phyloP scores from a whole-genome alignment of 2,888 invertebrate species.

The Campoletis raptor region DNA sequence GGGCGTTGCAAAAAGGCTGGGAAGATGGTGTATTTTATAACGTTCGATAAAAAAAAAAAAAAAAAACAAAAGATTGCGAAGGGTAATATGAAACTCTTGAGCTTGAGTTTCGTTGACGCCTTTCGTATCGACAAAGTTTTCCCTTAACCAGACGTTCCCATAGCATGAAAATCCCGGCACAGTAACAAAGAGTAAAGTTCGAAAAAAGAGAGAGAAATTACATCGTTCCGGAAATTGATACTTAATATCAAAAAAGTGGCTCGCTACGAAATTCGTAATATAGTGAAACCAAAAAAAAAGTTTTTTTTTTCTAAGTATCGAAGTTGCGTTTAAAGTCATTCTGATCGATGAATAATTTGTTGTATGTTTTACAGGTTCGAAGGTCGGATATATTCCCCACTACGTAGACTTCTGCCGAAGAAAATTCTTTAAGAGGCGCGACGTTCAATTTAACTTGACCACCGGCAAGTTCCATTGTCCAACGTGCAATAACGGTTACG shows the following conservation, averaged over 20 bases:
- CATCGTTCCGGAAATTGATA: slow-evolving; percentile 40
- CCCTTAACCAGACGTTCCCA: slow-evolving; percentile 48
- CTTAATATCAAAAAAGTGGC: slow-evolving; percentile 10
- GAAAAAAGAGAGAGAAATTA: slow-evolving; percentile 16
- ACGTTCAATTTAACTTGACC: slow-evolving; percentile 75
- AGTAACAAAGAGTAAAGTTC: slow-evolving; percentile 1
- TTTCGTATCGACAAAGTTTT: neutral
- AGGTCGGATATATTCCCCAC: slow-evolving; percentile 66
- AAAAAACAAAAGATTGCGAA: neutral
- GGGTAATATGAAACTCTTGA: neutral
- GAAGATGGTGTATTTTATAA: neutral
- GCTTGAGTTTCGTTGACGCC: neutral
- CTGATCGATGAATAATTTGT: slow-evolving; percentile 72
- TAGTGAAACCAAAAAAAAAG: slow-evolving; percentile 4
- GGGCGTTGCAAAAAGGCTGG: neutral
- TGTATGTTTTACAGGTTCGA: slow-evolving; percentile 79
- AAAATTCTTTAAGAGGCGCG: slow-evolving; percentile 74
- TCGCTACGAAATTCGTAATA: neutral
- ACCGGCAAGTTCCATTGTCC: slow-evolving; percentile 83
- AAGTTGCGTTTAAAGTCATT: neutral
- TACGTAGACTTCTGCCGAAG: slow-evolving; percentile 68
- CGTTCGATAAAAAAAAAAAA: neutral
- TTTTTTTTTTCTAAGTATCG: neutral
- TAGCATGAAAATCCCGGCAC: slow-evolving; percentile 55
- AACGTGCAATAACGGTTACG: slow-evolving; percentile 83